Conservation (phyloP, 2,888 invertebrate genomes). For the Leptura quadrifasciata region DNA sequence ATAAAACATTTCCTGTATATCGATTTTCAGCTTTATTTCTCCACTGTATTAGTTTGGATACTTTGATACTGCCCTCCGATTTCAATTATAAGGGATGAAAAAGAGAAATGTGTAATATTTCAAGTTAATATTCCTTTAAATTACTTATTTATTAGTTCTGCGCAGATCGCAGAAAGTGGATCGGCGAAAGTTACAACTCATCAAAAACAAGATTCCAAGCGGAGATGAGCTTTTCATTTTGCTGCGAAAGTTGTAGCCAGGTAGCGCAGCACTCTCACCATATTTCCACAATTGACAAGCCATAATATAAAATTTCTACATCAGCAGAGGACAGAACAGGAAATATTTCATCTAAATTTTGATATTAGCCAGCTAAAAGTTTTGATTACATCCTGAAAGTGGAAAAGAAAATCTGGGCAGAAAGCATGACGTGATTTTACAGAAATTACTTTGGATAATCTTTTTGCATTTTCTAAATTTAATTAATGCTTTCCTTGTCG, state of each 20-base stretch:
- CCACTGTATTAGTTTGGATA: no score
- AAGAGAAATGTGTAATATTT: constrained; percentile 15
- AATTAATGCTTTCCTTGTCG: not conserved
- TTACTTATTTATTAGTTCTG: constrained; percentile 12
- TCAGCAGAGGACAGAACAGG: constrained; percentile 32
- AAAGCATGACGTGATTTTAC: not conserved
- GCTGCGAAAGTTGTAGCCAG: not conserved
- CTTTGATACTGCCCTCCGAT: no score
- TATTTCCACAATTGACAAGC: constrained; percentile 27
- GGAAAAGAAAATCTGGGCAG: constrained; percentile 22
- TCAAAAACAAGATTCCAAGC: constrained; percentile 18
- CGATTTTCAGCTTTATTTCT: no score
- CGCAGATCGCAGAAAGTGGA: constrained; percentile 3
- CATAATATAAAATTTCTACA: constrained; percentile 16
- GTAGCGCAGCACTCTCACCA: constrained; percentile 12
- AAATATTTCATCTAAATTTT: constrained; percentile 35
- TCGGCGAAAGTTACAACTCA: constrained; percentile 15
- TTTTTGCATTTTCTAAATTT: not conserved
- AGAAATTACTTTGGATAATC: not conserved
- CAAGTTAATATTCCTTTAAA: constrained; percentile 12
- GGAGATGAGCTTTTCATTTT: constrained; percentile 32
- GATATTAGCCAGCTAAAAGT: constrained; percentile 27
- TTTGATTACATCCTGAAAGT: constrained; percentile 33
- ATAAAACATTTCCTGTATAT: no score
- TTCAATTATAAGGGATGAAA: no score